A percentile compares a stretch with the other conserved stretches of the same genome.
These are phyloP conservation scores for Drosophila neoperkinsi DNA, from an alignment of 2,888 invertebrate species.

Conservation along the genomic window DNA sequence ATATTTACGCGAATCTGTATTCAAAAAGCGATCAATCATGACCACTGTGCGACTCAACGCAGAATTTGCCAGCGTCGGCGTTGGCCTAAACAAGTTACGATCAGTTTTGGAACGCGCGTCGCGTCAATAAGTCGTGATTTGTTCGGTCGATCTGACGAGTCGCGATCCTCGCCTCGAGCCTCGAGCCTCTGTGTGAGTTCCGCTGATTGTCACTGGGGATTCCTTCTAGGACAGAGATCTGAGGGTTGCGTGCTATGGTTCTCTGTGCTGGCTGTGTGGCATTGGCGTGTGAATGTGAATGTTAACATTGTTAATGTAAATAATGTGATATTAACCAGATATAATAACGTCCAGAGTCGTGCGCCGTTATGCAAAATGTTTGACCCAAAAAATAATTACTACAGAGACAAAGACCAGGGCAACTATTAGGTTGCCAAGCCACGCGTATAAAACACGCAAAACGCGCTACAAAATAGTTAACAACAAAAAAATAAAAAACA, in stretches of 20 bases:
- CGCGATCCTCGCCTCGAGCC: not conserved
- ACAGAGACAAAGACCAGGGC: constrained; percentile 24
- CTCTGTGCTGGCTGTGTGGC: constrained; percentile 30
- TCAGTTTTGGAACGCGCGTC: constrained; percentile 60
- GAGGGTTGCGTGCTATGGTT: constrained; percentile 25
- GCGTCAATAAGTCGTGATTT: constrained; percentile 66
- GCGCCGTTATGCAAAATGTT: constrained; percentile 73
- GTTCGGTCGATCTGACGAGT: constrained; percentile 18
- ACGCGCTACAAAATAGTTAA: constrained; percentile 32
- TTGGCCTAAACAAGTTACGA: constrained; percentile 56
- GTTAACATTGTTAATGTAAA: constrained; percentile 12
- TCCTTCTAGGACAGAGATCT: constrained; percentile 23
- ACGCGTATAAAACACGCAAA: constrained; percentile 60
- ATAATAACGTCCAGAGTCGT: constrained; percentile 42
- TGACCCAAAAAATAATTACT: constrained; percentile 71
- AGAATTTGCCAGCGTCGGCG: constrained; percentile 20
- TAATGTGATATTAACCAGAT: constrained; percentile 50
- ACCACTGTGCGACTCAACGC: constrained; percentile 44
- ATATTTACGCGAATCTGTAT: not conserved
- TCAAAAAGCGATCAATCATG: not conserved
- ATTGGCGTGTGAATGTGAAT: constrained; percentile 42
- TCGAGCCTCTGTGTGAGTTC: constrained; percentile 20
- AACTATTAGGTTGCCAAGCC: constrained; percentile 56
- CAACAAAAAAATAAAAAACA: not conserved
- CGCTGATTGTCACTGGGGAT: constrained; percentile 15